Percentiles rank a stretch among this genome's conserved stretches.
phyloP scores from a whole-genome alignment of 2,888 invertebrate genomes.

The Hirtodrosophila cameraria region DNA sequence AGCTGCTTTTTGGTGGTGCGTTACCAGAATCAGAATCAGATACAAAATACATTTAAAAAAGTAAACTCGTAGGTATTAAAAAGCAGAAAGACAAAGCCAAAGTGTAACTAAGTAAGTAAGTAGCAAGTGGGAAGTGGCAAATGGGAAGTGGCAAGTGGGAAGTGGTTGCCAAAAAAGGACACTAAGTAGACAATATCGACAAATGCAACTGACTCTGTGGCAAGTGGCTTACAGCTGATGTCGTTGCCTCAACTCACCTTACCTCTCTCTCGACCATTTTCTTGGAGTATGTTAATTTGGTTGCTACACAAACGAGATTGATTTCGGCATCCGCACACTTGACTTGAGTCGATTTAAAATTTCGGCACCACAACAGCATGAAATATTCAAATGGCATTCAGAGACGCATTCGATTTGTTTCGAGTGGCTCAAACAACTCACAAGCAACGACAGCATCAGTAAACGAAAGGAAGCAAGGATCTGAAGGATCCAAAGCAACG shows the following conservation, averaged over 20 bases:
- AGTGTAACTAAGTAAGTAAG: conserved; percentile 46
- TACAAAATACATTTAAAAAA: conserved; percentile 77
- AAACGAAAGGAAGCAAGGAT: conserved; percentile 32
- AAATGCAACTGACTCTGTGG: conserved; percentile 74
- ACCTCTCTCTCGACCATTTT: conserved; percentile 6
- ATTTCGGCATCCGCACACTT: conserved; percentile 76
- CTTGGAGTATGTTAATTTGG: conserved; percentile 69
- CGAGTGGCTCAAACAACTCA: conserved; percentile 57
- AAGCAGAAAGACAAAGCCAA: conserved; percentile 48
- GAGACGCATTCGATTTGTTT: conserved; percentile 68
- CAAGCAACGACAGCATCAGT: conserved; percentile 16
- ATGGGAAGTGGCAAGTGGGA: conserved; percentile 12
- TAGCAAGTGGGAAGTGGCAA: conserved; percentile 6
- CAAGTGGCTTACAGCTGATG: conserved; percentile 69
- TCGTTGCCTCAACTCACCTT: conserved; percentile 1
- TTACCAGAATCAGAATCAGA: conserved; percentile 67
- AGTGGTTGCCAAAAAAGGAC: background rate
- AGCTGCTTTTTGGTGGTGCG: conserved; percentile 56
- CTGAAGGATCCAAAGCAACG: conserved; percentile 28
- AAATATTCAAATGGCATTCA: conserved; percentile 77
- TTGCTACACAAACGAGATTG: conserved; percentile 75
- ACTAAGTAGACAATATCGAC: conserved; percentile 56
- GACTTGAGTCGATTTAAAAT: conserved; percentile 79
- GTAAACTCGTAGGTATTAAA: conserved; percentile 75
- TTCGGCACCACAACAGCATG: conserved; percentile 76